These are phyloP conservation scores for Tragulus kanchil DNA, from an alignment of 2,113 vertebrate species.

Conservation along the genomic window DNA sequence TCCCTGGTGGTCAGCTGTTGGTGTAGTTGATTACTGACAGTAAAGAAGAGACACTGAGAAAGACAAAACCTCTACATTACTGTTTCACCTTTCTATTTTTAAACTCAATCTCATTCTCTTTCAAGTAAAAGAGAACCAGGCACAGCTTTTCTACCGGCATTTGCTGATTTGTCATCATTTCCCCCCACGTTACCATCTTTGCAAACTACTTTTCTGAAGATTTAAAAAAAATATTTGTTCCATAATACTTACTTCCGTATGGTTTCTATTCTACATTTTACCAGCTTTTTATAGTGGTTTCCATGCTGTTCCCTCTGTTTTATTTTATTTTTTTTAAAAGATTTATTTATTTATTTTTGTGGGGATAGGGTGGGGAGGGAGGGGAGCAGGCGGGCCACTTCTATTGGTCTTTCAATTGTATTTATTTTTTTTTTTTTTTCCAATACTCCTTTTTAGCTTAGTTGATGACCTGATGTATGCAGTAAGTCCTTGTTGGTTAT, in stretches of 20 bases:
- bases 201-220: constrained; percentile 57
- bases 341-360: too few species aligned
- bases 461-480: too few species aligned
- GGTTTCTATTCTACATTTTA: constrained; percentile 67
- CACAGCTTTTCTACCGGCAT: constrained; percentile 41
- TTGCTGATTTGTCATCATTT: constrained; percentile 57
- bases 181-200: constrained; percentile 1
- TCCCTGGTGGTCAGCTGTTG: constrained; percentile 7
- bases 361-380: too few species aligned
- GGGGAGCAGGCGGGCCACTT: too few species aligned
- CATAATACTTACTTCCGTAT: constrained; percentile 50
- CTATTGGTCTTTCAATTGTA: too few species aligned
- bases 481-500: too few species aligned
- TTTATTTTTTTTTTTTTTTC: too few species aligned
- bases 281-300: constrained; percentile 57
- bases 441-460: too few species aligned
- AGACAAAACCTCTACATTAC: constrained; percentile 24
- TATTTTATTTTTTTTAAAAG: not conserved
- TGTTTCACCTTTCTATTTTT: constrained; percentile 61
- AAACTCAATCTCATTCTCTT: constrained; percentile 62
- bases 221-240: not conserved
- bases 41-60: constrained; percentile 36
- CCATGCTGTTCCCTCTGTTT: constrained; percentile 52
- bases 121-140: constrained; percentile 48
- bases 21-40: constrained; percentile 20